phyloP scores from a whole-genome alignment of 2,797 vertebrate genomes.

The Peromyscus melanophrys region DNA sequence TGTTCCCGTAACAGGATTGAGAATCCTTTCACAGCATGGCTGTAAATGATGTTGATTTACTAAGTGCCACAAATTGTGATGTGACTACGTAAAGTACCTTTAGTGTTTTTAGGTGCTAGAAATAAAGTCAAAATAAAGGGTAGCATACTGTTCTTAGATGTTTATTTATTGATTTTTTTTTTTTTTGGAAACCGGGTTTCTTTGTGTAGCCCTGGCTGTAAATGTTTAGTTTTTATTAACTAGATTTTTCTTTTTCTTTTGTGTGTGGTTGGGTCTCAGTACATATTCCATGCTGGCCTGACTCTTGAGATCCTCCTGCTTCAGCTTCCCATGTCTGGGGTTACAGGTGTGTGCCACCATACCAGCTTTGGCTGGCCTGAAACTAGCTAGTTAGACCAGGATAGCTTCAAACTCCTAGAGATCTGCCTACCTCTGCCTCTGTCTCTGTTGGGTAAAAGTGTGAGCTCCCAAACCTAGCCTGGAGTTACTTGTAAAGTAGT shows the following conservation, averaged over 20 bases:
- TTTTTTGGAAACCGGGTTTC: neutral
- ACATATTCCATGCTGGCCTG: neutral
- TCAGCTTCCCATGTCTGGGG: neutral
- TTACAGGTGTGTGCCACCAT: no score
- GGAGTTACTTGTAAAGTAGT: constrained; percentile 34
- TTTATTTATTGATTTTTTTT: neutral
- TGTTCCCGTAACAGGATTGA: constrained; percentile 6
- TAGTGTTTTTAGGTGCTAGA: neutral
- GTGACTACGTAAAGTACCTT: neutral
- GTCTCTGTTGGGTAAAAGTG: neutral
- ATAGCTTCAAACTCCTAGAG: neutral
- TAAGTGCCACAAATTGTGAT: neutral
- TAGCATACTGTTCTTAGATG: neutral
- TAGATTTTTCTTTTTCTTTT: neutral
- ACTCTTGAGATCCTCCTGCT: neutral
- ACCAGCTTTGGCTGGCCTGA: neutral
- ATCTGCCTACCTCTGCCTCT: neutral
- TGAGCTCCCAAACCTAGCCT: neutral
- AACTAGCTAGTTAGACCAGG: neutral
- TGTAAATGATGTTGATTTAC: constrained; percentile 34
- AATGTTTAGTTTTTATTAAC: neutral
- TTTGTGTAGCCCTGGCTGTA: neutral
- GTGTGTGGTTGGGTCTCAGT: neutral
- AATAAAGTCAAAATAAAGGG: neutral
- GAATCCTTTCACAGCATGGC: neutral